Evolutionary conservation across 1,140 invertebrate species (phyloP), one percentile per base, ranked within the genome.

Genomic region (Oedothorax gibbosus): DNA sequence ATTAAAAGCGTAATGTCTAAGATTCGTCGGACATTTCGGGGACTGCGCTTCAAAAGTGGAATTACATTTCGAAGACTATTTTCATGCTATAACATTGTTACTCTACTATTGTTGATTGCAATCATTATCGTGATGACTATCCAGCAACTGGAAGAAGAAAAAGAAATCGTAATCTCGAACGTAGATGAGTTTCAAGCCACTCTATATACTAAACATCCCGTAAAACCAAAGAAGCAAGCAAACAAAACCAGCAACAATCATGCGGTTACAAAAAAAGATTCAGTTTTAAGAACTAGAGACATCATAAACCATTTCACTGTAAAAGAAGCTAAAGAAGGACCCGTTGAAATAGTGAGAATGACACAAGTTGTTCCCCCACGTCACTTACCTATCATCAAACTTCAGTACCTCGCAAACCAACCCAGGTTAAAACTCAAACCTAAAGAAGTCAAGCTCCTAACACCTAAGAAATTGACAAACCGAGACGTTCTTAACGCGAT

Each of bases 401-500:
- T 84, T 2, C 50, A n/a, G 12, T 84, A 75, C n/a, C 15, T 15
- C n/a, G 71, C 18, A 54, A 84, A 68, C 49, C n/a, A 84, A 15
- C 14, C 64, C 1, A 15, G 35, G 10, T 49, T 50, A 15, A 81
- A 71, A 18, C 15, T 60, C 2, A 76, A 62, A 18, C 64, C 81
- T 14, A 76, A 54, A 54, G 20, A 75, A 10, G 60, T 20, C 4
- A 75, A 57, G 14, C 50, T 51, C 12, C 66, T 84, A 49, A 66
- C 71, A 21, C 72, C 60, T 0, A 84, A 84, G 14, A 84, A 76
- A 15, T n/a, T 84, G 8, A 84, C 57, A 8, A 75, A 84, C 49
- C 53, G 69, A 20, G 81, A 84, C 20, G 35, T 84, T 20, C 49
- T 84, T 5, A 18, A 51, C 1, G 62, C 57, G 2, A 11, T 84